Evolutionary conservation across 2,797 vertebrate genomes (phyloP), one percentile per base, ranked within the genome.

Genomic region (Silurus lanzhouensis): DNA sequence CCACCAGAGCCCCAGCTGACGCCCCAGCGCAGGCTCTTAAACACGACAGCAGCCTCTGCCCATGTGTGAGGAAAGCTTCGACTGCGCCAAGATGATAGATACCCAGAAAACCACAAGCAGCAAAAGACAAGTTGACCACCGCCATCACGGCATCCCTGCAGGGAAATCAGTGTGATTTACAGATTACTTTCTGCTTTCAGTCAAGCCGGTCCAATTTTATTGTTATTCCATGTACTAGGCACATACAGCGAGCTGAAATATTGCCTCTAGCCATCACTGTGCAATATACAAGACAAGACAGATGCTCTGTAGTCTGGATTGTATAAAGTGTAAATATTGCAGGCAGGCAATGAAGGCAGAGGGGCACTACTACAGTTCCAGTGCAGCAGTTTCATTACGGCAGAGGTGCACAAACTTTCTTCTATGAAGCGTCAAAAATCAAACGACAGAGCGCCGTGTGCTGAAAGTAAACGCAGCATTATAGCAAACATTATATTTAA

Each of bases 21-120:
- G 97, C 96, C 76, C 97, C 97, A 0, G 97, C 95, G 84, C 96
- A 98, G 81, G 93, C 94, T 88, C 94, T 86, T 38, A 97, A 93
- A 48, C 90, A 89, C 25, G 88, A 92, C 91, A 97, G 89, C 85
- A 98, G 91, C 87, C 90, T 93, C 87, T 89, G 87, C 38, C 98
- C 97, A 15, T 96, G 96, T 81, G 48, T 94, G 87, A 93, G 88
- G n/a, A 99, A 87, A 57, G 97, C 97, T 27, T 91, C 93, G 86
- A 92, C 93, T 68, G 95, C 96, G 67, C 97, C 98, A 91, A 98
- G 93, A 90, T 98, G 97, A 95, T 98, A 98, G 87, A 97, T 94
- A 52, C 96, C 96, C 92, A 97, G 83, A 93, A 99, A 99, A 2
- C 96, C 96, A 82, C 93, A 93, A 0, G 95, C 96, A 20, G 96